These are phyloP conservation scores for Trissolcus basalis DNA, from an alignment of 1,140 invertebrate genomes.

Conservation along the genomic window DNA sequence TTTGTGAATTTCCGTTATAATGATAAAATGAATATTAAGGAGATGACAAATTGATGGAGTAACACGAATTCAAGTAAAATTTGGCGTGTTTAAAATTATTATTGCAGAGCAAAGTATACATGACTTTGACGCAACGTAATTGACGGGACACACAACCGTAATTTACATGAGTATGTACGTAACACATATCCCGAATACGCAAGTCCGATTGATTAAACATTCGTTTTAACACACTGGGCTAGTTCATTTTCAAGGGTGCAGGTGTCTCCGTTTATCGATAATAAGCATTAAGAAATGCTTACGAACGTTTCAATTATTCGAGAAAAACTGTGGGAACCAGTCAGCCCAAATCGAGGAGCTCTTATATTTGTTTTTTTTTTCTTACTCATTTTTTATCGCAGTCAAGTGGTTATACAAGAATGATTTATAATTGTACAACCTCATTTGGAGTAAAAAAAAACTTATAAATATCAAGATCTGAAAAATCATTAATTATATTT, in stretches of 20 bases:
- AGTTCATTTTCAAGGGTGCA: slow-evolving; percentile 51
- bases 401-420: not conserved
- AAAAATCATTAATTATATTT: too few relatives aligned
- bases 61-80: slow-evolving; percentile 30
- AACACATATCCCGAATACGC: slow-evolving; percentile 42
- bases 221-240: slow-evolving; percentile 48
- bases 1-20: too few relatives aligned
- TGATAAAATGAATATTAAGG: too few relatives aligned
- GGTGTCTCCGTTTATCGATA: slow-evolving; percentile 54
- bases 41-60: slow-evolving; percentile 3
- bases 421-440: not conserved
- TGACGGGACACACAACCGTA: slow-evolving; percentile 22
- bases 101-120: too few relatives aligned
- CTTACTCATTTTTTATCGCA: not conserved
- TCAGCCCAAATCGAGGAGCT: not conserved
- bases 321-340: slow-evolving; percentile 44
- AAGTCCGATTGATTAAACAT: slow-evolving; percentile 55
- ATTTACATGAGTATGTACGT: slow-evolving; percentile 44
- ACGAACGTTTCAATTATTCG: slow-evolving; percentile 50
- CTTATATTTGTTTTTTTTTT: slow-evolving; percentile 22
- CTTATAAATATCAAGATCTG: not conserved
- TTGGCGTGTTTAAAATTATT: slow-evolving; percentile 14
- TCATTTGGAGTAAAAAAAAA: not conserved
- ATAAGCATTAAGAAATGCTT: slow-evolving; percentile 47
- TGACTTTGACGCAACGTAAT: slow-evolving; percentile 28